phyloP scores from a whole-genome alignment of 2,888 invertebrate genomes.

The Emmelina monodactyla region DNA sequence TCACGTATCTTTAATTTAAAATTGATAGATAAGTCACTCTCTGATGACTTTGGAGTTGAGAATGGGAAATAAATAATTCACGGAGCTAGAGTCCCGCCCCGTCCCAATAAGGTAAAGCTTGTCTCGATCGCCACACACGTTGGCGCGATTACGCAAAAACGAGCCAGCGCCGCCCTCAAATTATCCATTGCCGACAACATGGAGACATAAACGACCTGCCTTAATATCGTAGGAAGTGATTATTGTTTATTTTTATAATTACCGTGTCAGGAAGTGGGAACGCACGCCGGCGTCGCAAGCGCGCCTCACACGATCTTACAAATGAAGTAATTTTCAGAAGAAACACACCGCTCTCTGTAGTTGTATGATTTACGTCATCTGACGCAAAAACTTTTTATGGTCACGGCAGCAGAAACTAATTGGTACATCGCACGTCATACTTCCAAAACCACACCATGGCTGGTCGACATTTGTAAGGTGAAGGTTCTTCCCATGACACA shows the following conservation, averaged over 20 bases:
- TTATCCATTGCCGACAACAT: slow-evolving; percentile 35
- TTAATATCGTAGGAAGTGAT: slow-evolving; percentile 52
- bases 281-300: slow-evolving; percentile 22
- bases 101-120: slow-evolving; percentile 31
- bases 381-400: too few species aligned
- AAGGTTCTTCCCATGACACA: slow-evolving; percentile 25
- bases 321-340: slow-evolving; percentile 51
- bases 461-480: slow-evolving; percentile 19
- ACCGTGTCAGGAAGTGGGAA: slow-evolving; percentile 46
- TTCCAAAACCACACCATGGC: neutral
- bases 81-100: neutral
- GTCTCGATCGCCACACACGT: slow-evolving; percentile 40
- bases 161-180: slow-evolving; percentile 39
- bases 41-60: neutral
- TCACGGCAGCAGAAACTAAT: slow-evolving; percentile 20
- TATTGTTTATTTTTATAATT: slow-evolving; percentile 62
- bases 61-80: slow-evolving; percentile 2
- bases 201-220: slow-evolving; percentile 35
- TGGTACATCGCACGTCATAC: slow-evolving; percentile 13
- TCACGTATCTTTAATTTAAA: neutral
- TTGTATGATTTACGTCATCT: slow-evolving; percentile 18
- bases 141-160: slow-evolving; percentile 42
- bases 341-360: slow-evolving; percentile 15
- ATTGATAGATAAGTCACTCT: neutral
- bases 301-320: slow-evolving; percentile 30